These are phyloP conservation scores for Musca domestica DNA, from an alignment of 1,140 invertebrate genomes.

Conservation along the genomic window DNA sequence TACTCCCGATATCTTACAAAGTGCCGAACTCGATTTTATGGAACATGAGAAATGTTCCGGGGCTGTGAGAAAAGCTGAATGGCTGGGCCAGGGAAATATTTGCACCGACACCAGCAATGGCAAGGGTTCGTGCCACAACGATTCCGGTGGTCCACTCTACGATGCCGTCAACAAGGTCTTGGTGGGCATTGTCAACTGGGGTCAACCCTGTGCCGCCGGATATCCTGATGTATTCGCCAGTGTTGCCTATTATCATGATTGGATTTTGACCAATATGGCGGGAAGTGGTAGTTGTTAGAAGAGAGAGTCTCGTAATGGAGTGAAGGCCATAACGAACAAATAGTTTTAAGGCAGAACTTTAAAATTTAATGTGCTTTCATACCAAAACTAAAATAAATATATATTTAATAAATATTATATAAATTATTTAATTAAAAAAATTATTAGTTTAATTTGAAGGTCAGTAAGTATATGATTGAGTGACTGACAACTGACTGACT, in stretches of 20 bases:
- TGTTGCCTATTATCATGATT: conserved; percentile 51
- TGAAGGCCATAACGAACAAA: conserved; percentile 32
- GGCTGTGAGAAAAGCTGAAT: conserved; percentile 30
- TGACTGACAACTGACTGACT: no score
- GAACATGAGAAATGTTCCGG: conserved; percentile 32
- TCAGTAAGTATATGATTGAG: no score
- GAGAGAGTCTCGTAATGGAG: neutral
- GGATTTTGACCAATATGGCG: conserved; percentile 36
- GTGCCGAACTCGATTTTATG: conserved; percentile 39
- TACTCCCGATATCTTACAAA: conserved; percentile 41
- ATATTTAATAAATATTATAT: neutral
- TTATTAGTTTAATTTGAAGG: neutral
- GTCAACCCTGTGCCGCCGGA: conserved; percentile 57
- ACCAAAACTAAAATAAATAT: no score
- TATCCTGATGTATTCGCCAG: conserved; percentile 58
- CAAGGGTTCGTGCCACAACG: conserved; percentile 60
- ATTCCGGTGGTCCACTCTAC: conserved; percentile 55
- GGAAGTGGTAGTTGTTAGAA: neutral
- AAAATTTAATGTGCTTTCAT: no score
- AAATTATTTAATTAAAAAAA: neutral
- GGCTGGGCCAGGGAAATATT: conserved; percentile 54
- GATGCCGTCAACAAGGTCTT: conserved; percentile 38
- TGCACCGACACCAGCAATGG: conserved; percentile 62
- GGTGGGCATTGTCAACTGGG: conserved; percentile 59
- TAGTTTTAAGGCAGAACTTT: neutral